Base-by-base conservation (phyloP, 2,113 vertebrate species). In the Holacanthus passer region DNA sequence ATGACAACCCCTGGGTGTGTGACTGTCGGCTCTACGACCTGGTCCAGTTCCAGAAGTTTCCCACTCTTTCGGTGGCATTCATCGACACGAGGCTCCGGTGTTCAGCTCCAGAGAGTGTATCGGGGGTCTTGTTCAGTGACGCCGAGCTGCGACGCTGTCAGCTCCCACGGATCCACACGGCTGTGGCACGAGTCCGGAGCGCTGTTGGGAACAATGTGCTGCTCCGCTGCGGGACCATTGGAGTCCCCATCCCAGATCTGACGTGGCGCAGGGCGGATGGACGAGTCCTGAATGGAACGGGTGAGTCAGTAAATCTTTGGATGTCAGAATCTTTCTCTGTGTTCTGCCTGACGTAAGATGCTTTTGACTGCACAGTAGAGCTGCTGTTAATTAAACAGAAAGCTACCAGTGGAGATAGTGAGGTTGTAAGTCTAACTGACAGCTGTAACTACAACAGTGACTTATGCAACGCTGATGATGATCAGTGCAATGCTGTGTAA, bases 1-100 rank as follows among this genome's bases (percentile, higher is more conserved):
- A 99, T 91, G 97, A 99, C 93, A 99, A 99, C 89, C 97, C 97
- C 22, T 99, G 98, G 98, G 89, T 94, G 31, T 99, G 98, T 76
- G 98, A 99, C 94, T 99, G 98, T 88, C 96, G 96, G 19, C 94
- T 99, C 14, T 97, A 97, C 0, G 97, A 98, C 88, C 96, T 99
- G 91, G 96, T 97, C 62, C 96, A 95, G 86, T 96, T 99, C 86
- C 92, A 98, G 37, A 97, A 97, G 79, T 95, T 94, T 59, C 96
- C 96, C 20, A 95, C 94, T 45, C 94, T 96, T 16, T 96, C 97
- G 1, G 87, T 98, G 87, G 96, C 96, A 0, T 97, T 99, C 89
- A 97, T 98, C 0, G 97, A 99, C 86, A 93, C 96, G 1, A 94
- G 95, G 73, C 94, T 99, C 50, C 96, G 95, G 35, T 99, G 98